Evolutionary conservation across 2,888 invertebrate species (phyloP), one percentile per base, ranked within the genome.

Genomic region (Leptura quadrifasciata): DNA sequence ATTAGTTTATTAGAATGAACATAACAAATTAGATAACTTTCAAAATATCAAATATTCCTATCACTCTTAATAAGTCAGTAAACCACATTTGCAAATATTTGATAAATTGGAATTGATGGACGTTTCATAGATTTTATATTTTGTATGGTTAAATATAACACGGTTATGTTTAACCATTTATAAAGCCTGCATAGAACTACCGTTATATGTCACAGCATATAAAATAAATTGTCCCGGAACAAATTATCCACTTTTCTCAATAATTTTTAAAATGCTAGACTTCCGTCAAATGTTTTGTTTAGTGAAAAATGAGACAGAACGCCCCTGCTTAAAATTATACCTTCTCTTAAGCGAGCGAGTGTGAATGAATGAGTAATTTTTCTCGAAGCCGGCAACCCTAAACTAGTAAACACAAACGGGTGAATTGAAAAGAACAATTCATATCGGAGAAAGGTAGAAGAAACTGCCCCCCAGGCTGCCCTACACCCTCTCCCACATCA

Each of bases 401-500:
- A 79, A 74, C 80, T 78, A 76, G 77, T 76, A 77, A 76, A 78
- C 75, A 79, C 72, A 78, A 79, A 80, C 78, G 78, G 76, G 74
- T 60, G 76, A 76, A 79, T 81, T 79, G 76, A 76, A 77, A 79
- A 80, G 78, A 79, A 81, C 80, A 82, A 83, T 83, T 83, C 83
- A 83, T 84, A 81, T 81, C 79, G 79, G 74, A 76, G 72, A 76
- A 77, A 76, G 76, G 79, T 77, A 74, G 73, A 76, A 76, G 71
- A 79, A 79, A 76, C 71, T 72, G 72, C 76, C 74, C 76, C 67
- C 71, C 52, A 39, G 63, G 74, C 74, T 61, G 71, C 76, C 74
- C 67, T 70, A 20, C 74, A 73, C 79, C 75, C 74, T 80, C 85
- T 82, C 83, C 82, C 81, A 82, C 79, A 81, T 83, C 82, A 83